Conservation (phyloP, 2,888 invertebrate genomes). For the Poecilus cupreus region DNA sequence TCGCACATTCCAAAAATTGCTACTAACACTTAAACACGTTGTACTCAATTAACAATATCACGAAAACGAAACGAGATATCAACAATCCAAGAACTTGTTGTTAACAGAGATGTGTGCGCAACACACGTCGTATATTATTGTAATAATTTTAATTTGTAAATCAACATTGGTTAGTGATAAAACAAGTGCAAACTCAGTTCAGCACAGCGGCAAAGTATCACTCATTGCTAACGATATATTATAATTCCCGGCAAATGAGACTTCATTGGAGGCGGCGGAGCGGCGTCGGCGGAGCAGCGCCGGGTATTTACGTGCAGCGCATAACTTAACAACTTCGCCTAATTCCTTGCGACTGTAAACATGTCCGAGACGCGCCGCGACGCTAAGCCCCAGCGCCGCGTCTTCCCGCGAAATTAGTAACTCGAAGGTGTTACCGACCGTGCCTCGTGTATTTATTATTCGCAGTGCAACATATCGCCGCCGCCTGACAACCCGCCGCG, state of each 20-base stretch:
- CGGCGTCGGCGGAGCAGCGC: conserved; percentile 62
- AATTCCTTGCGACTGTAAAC: conserved; percentile 71
- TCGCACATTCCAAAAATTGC: too few relatives aligned
- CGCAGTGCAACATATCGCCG: conserved; percentile 31
- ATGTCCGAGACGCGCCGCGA: conserved; percentile 67
- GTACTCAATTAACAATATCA: too few relatives aligned
- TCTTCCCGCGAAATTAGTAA: conserved; percentile 56
- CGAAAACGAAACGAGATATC: too few relatives aligned
- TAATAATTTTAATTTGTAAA: neutral
- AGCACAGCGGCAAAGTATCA: neutral
- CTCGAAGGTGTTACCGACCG: conserved; percentile 46
- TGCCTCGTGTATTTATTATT: conserved; percentile 40
- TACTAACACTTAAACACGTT: too few relatives aligned
- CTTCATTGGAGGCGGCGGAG: conserved; percentile 14
- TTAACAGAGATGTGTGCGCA: neutral
- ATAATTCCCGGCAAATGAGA: conserved; percentile 45
- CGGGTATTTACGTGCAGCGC: conserved; percentile 73
- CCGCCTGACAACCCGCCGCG: conserved; percentile 9
- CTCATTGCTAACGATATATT: conserved; percentile 18
- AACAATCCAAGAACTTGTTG: too few relatives aligned
- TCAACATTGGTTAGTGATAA: neutral
- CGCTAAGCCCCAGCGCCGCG: neutral
- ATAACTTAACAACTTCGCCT: conserved; percentile 73
- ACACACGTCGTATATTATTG: too few relatives aligned
- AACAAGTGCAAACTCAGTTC: too few relatives aligned